Conservation (phyloP, 2,888 invertebrate genomes). For the Pandemis corylana region DNA sequence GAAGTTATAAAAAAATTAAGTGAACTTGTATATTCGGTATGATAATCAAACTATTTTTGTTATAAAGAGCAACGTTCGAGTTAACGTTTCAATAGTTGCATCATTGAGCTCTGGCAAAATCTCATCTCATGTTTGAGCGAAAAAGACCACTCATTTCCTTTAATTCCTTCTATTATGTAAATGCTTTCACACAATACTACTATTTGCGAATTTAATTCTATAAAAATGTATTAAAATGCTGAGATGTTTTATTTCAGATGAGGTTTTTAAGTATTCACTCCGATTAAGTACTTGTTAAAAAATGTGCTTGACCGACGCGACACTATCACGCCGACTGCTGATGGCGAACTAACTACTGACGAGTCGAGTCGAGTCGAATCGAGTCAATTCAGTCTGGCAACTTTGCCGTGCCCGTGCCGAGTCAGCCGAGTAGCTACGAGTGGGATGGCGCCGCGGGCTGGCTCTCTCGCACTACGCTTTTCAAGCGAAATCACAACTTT, state of each 20-base stretch:
- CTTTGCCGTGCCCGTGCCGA: not conserved
- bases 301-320: not conserved
- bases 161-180: not conserved
- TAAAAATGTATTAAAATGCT: not conserved
- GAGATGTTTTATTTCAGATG: not conserved
- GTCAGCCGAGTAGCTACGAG: not conserved
- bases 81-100: constrained; percentile 1
- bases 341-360: not conserved
- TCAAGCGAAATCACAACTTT: constrained; percentile 4
- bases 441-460: not conserved
- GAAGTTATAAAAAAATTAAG: not conserved
- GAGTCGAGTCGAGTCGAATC: not conserved
- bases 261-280: not conserved
- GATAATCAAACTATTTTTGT: not conserved
- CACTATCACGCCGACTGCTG: not conserved
- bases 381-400: not conserved
- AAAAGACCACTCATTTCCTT: not conserved
- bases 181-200: not conserved
- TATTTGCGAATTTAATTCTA: not conserved
- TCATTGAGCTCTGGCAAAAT: not conserved
- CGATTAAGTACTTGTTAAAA: not conserved
- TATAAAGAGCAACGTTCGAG: not conserved
- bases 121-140: not conserved
- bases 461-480: constrained; percentile 13
- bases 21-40: not conserved